Conservation (phyloP, 2,888 invertebrate genomes). For the Pseudococcus jackbeardsleyi region DNA sequence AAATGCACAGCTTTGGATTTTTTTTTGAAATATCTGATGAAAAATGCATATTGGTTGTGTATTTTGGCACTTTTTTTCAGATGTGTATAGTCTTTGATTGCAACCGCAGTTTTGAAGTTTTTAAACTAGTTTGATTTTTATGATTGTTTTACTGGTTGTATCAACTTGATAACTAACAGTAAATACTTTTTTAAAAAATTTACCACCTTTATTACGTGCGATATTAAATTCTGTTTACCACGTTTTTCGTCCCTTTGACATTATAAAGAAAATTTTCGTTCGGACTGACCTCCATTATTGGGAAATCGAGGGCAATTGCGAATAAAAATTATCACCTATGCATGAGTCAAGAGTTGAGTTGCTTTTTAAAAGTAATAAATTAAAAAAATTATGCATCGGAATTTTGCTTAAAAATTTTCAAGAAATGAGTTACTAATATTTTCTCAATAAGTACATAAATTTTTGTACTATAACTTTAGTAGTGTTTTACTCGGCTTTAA, state of each 20-base stretch:
- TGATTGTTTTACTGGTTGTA: neutral
- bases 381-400: neutral
- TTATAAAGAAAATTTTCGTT: neutral
- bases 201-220: neutral
- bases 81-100: neutral
- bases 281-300: neutral
- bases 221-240: neutral
- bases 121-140: slow-evolving; percentile 27
- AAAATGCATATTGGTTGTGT: too few relatives aligned
- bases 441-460: too few relatives aligned
- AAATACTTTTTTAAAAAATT: neutral
- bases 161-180: neutral
- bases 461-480: too few relatives aligned
- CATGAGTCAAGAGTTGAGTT: neutral
- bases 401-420: neutral
- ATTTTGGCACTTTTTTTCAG: neutral
- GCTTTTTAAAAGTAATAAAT: neutral
- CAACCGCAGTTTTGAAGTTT: neutral
- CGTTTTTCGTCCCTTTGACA: neutral
- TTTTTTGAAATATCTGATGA: neutral
- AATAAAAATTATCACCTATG: neutral
- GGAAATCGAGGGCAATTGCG: neutral
- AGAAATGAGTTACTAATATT: too few relatives aligned
- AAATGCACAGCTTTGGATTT: neutral
- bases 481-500: too few relatives aligned